phyloP scores from a whole-genome alignment of 2,113 vertebrate species.

The Morphnarchus princeps region DNA sequence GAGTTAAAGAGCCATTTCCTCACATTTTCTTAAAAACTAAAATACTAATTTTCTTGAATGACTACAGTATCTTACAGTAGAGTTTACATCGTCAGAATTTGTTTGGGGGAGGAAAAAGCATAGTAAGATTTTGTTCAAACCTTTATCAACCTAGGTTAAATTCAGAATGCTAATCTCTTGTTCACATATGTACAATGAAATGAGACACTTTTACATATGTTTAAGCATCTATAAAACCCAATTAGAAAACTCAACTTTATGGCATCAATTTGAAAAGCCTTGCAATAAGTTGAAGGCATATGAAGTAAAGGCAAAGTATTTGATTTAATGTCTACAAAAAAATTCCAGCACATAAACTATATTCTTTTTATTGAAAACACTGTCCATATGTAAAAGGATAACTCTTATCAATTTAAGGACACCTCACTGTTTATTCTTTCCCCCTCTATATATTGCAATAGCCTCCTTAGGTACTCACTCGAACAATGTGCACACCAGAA shows the following conservation, averaged over 20 bases:
- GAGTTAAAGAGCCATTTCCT: too few species aligned
- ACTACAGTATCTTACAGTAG: too few species aligned
- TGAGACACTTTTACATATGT: neutral
- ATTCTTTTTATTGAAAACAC: neutral
- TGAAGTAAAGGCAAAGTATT: neutral
- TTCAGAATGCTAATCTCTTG: neutral
- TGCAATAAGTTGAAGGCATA: neutral
- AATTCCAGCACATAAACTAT: neutral
- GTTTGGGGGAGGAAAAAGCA: too few species aligned
- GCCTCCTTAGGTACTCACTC: constrained; percentile 88
- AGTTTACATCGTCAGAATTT: too few species aligned
- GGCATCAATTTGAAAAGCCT: neutral
- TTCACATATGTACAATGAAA: neutral
- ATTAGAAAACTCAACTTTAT: neutral
- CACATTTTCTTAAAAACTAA: too few species aligned
- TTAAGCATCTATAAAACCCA: neutral
- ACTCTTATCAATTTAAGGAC: neutral
- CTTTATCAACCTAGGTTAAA: neutral
- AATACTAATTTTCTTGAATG: too few species aligned
- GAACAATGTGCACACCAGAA: constrained; percentile 84
- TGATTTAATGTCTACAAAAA: neutral
- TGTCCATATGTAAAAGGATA: neutral
- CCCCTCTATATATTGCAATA: constrained; percentile 3
- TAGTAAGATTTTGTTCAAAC: too few species aligned
- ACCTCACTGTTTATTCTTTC: constrained; percentile 14